phyloP scores from a whole-genome alignment of 2,113 vertebrate species.

The Bufo gargarizans region DNA sequence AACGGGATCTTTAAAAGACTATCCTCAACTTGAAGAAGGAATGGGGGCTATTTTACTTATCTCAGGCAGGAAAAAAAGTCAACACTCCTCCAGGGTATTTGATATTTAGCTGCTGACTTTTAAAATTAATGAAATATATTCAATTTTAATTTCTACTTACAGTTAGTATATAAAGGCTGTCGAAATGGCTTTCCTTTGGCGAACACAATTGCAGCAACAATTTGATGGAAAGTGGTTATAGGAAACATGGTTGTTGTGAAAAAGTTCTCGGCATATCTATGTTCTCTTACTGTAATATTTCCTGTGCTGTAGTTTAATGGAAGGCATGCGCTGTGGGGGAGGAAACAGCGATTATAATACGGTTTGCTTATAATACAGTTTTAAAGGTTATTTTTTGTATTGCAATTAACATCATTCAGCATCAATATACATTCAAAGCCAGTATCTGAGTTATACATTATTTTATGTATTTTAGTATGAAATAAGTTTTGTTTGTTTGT shows the following conservation, averaged over 20 bases:
- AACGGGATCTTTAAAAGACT: too few relatives aligned
- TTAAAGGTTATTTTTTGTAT: not conserved
- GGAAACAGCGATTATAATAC: not conserved
- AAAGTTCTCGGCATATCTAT: conserved; percentile 42
- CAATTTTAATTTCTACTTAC: conserved; percentile 32
- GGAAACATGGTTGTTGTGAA: conserved; percentile 56
- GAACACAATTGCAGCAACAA: conserved; percentile 56
- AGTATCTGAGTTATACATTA: too few relatives aligned
- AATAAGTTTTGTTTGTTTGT: too few relatives aligned
- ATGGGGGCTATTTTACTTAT: not conserved
- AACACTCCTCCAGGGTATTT: too few relatives aligned
- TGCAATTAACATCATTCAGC: too few relatives aligned
- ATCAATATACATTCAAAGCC: too few relatives aligned
- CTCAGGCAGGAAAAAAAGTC: not conserved
- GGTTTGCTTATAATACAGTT: not conserved
- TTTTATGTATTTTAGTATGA: too few relatives aligned
- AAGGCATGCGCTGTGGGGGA: conserved; percentile 32
- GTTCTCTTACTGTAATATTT: conserved; percentile 36
- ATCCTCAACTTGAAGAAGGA: not conserved
- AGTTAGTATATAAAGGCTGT: conserved; percentile 59
- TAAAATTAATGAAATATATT: not conserved
- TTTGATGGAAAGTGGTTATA: conserved; percentile 51
- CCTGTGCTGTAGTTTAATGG: conserved; percentile 21
- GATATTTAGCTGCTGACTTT: not conserved
- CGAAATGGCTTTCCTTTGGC: conserved; percentile 60